Evolutionary conservation across 1,140 invertebrate species (phyloP).

Genomic region (Habropoda laboriosa): DNA sequence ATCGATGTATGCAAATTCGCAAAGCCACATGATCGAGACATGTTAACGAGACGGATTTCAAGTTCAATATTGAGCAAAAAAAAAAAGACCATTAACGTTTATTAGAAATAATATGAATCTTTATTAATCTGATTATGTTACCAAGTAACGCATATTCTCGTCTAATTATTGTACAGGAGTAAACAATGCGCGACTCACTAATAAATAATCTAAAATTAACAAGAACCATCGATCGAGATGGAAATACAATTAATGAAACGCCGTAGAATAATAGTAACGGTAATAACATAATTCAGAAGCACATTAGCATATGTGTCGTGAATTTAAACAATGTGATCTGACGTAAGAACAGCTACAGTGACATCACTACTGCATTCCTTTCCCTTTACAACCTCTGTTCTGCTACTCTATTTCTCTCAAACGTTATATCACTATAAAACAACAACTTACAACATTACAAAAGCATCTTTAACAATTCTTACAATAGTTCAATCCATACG

Average conservation of each 20-base stretch:
- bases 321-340: slow-evolving; percentile 12
- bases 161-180: not conserved
- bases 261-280: not conserved
- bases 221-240: too few relatives aligned
- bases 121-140: too few relatives aligned
- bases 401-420: not conserved
- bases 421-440: not conserved
- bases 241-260: not conserved
- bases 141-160: too few relatives aligned
- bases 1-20: too few relatives aligned
- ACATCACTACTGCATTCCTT: slow-evolving; percentile 13
- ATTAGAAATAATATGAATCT: not conserved
- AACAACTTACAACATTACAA: not conserved
- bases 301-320: slow-evolving; percentile 1
- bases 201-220: not conserved
- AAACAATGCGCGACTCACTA: not conserved
- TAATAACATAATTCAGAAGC: not conserved
- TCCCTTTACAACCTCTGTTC: not conserved
- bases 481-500: too few relatives aligned
- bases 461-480: not conserved
- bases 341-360: not conserved
- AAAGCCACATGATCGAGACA: too few relatives aligned
- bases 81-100: too few relatives aligned
- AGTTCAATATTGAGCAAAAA: too few relatives aligned
- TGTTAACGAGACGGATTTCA: too few relatives aligned